Evolutionary conservation across 2,797 vertebrate genomes (phyloP).

Genomic region (Varecia variegata): DNA sequence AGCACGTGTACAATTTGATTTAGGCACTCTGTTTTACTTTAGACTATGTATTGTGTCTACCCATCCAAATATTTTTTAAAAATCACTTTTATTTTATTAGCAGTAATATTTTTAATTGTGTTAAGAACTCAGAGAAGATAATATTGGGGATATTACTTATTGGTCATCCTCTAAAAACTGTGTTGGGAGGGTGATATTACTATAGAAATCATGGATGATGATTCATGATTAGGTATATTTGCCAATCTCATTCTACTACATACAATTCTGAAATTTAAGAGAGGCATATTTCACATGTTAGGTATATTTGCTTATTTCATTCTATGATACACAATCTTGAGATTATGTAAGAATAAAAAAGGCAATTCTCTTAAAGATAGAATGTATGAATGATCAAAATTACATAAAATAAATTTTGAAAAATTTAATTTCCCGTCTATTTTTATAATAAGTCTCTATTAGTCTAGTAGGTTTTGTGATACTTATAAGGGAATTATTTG

Average conservation of each 20-base stretch:
- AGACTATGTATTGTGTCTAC: not conserved
- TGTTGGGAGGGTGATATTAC: not conserved
- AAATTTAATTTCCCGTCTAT: not conserved
- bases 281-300: not conserved
- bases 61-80: not conserved
- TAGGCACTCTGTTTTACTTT: constrained; percentile 35
- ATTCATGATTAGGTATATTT: not conserved
- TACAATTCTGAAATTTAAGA: not conserved
- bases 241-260: not conserved
- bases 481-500: not conserved
- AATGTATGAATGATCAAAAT: constrained; percentile 23
- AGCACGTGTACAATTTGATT: not conserved
- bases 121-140: not conserved
- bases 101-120: not conserved
- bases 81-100: not conserved
- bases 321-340: not conserved
- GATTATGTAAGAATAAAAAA: not conserved
- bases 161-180: constrained; percentile 11
- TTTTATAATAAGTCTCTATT: not conserved
- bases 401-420: not conserved
- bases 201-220: not conserved
- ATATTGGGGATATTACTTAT: not conserved
- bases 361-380: not conserved
- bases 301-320: not conserved
- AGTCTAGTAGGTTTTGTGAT: not conserved